Conservation (phyloP, 2,888 invertebrate species). For the Ormyrus nitidulus region DNA sequence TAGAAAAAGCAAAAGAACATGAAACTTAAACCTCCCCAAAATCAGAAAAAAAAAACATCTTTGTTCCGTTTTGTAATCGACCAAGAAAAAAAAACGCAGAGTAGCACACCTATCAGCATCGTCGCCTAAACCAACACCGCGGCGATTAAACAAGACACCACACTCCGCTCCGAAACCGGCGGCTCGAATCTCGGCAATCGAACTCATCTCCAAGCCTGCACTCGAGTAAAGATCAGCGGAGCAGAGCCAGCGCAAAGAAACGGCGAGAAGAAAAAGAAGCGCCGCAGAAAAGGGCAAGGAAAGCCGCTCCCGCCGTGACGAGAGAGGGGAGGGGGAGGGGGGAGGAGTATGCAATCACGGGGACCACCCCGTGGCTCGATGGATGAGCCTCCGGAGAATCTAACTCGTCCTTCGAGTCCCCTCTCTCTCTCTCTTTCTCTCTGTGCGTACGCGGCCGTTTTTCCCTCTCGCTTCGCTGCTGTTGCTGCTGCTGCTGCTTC, state of each 20-base stretch:
- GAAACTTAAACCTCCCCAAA: too few species aligned
- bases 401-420: slow-evolving; percentile 51
- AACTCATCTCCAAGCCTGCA: too few species aligned
- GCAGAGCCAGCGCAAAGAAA: not conserved
- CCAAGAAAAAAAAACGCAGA: too few species aligned
- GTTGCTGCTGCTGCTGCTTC: not conserved
- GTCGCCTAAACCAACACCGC: too few species aligned
- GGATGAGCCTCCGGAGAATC: slow-evolving; percentile 47
- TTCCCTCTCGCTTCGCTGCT: slow-evolving; percentile 1
- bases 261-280: not conserved
- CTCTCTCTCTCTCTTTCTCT: slow-evolving; percentile 3
- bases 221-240: not conserved
- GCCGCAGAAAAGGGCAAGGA: not conserved
- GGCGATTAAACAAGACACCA: too few species aligned
- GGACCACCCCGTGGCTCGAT: slow-evolving; percentile 45
- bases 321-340: not conserved
- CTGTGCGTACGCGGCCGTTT: slow-evolving; percentile 1
- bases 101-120: too few species aligned
- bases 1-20: too few species aligned
- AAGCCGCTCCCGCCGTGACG: not conserved
- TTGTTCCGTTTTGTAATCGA: too few species aligned
- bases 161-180: too few species aligned
- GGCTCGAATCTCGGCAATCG: too few species aligned
- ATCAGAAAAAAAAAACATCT: too few species aligned
- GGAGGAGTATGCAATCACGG: slow-evolving; percentile 33